phyloP scores from a whole-genome alignment of 2,113 vertebrate species.

The Cheilinus undulatus region DNA sequence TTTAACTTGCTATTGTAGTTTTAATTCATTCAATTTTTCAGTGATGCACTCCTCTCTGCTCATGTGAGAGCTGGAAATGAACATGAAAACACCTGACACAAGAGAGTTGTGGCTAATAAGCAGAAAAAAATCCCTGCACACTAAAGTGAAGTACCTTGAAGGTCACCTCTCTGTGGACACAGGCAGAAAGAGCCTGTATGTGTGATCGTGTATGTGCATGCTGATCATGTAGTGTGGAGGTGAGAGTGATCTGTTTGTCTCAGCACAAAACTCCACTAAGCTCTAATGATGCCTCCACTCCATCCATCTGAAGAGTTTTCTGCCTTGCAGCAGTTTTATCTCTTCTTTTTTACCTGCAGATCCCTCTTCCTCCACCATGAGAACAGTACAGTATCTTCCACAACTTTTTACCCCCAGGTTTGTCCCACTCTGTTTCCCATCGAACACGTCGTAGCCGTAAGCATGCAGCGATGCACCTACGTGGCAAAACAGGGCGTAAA shows the following conservation, averaged over 20 bases:
- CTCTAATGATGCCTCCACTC: constrained; percentile 20
- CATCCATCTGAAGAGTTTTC: constrained; percentile 17
- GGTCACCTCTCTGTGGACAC: constrained; percentile 46
- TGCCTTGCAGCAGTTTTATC: constrained; percentile 9
- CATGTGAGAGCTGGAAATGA: background rate
- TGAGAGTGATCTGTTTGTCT: constrained; percentile 49
- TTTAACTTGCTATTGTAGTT: too few species aligned
- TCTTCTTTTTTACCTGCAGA: background rate
- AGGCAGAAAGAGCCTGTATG: constrained; percentile 9
- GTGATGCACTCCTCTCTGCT: background rate
- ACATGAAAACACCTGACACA: constrained; percentile 18
- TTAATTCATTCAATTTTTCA: constrained; percentile 5
- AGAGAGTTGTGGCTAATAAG: constrained; percentile 35
- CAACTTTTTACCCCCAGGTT: constrained; percentile 20
- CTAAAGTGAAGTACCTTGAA: constrained; percentile 48
- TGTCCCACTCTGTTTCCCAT: constrained; percentile 59
- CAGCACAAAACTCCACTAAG: constrained; percentile 43
- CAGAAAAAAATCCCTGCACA: constrained; percentile 41
- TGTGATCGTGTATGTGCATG: constrained; percentile 1
- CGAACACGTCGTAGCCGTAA: constrained; percentile 13
- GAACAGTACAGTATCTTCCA: background rate
- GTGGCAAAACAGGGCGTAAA: constrained; percentile 43
- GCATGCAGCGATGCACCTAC: constrained; percentile 37
- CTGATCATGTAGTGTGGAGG: constrained; percentile 43
- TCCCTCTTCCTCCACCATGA: background rate